Evolutionary conservation across 2,113 vertebrate species (phyloP).

Genomic region (Ptyas mucosa): DNA sequence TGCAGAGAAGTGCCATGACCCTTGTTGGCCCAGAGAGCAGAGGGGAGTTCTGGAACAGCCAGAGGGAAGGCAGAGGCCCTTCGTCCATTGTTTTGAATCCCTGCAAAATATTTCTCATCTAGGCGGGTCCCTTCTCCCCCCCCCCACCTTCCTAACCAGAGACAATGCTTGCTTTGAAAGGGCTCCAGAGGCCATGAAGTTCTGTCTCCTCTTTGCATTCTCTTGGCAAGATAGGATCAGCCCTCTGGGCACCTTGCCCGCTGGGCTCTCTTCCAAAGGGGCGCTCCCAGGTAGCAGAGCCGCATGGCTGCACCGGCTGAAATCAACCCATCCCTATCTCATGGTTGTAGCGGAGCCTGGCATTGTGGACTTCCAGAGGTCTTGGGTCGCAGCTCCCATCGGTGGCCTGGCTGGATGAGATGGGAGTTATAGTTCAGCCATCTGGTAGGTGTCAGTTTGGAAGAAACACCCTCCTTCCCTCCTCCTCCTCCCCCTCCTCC

Average conservation of each 20-base stretch:
- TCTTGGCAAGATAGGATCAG: neutral
- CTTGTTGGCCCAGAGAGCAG: neutral
- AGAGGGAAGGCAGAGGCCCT: neutral
- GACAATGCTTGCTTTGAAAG: neutral
- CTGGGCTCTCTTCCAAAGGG: too few species aligned
- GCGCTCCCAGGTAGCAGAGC: neutral
- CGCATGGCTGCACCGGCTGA: accelerated
- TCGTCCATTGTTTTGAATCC: neutral
- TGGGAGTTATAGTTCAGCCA: neutral
- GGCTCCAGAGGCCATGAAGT: neutral
- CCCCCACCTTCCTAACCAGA: neutral
- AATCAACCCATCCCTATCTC: too few species aligned
- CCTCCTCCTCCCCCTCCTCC: too few species aligned
- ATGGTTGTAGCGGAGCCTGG: neutral
- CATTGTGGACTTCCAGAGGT: neutral
- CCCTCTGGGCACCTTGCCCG: neutral
- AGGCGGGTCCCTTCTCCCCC: neutral
- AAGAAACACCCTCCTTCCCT: neutral
- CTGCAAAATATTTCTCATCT: neutral
- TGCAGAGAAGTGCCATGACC: neutral
- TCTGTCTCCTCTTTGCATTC: too few species aligned
- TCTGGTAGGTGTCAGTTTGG: neutral
- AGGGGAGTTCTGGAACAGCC: neutral
- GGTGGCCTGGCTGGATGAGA: neutral
- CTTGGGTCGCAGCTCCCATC: neutral